Evolutionary conservation across 1,140 invertebrate genomes (phyloP).

Genomic region (Ephestia elutella): DNA sequence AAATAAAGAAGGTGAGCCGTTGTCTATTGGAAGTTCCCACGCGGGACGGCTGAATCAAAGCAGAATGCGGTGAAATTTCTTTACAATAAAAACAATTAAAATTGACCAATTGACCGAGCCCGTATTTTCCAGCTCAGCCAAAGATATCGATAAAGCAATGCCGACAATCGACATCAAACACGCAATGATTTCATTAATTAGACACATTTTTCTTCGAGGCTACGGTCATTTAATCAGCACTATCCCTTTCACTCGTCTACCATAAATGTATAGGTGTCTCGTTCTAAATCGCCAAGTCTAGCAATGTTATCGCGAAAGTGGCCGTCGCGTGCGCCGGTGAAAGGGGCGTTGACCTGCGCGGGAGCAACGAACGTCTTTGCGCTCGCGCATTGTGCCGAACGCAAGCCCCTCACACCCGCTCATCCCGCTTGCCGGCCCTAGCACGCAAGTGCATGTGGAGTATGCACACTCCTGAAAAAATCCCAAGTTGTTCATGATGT

Average conservation of each 20-base stretch:
- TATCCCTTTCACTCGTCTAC: conserved; percentile 20
- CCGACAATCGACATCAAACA: conserved; percentile 20
- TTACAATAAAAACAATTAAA: no score
- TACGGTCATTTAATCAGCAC: conserved; percentile 14
- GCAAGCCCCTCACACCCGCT: conserved; percentile 31
- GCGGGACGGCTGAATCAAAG: no score
- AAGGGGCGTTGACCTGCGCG: conserved; percentile 65
- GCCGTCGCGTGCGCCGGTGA: conserved; percentile 59
- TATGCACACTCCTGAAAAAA: no score
- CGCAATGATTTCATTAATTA: conserved; percentile 48
- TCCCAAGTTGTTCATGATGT: no score
- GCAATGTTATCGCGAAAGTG: conserved; percentile 63
- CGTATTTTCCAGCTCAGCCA: no score
- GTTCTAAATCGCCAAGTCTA: conserved; percentile 35
- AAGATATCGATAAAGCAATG: conserved; percentile 10
- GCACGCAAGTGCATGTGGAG: conserved; percentile 16
- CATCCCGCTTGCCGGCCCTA: conserved; percentile 20
- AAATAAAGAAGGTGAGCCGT: no score
- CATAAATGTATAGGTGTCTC: conserved; percentile 26
- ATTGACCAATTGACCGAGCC: no score
- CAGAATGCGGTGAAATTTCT: no score
- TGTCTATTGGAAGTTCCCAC: no score
- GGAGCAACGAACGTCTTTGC: conserved; percentile 73
- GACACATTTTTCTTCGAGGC: conserved; percentile 30
- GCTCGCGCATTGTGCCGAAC: conserved; percentile 35